These are phyloP conservation scores for Bugula neritina DNA, from an alignment of 2,888 invertebrate species.

Conservation along the genomic window DNA sequence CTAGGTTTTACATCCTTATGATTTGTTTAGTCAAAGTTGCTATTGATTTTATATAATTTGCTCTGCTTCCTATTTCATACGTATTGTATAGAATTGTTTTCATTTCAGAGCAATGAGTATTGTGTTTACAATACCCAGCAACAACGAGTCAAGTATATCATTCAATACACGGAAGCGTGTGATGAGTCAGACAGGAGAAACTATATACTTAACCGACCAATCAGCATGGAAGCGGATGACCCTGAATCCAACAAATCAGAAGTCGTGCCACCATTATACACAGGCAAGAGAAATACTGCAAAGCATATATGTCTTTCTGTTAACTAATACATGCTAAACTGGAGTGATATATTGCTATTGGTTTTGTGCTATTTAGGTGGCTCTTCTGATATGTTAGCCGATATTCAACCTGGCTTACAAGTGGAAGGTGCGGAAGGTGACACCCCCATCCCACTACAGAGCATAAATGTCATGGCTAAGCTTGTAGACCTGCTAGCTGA, in stretches of 20 bases:
- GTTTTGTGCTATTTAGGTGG: no score
- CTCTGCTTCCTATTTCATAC: no score
- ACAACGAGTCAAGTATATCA: constrained; percentile 46
- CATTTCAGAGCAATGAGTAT: constrained; percentile 52
- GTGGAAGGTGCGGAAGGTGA: constrained; percentile 33
- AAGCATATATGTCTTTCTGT: no score
- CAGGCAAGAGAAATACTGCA: no score
- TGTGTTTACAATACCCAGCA: constrained; percentile 46
- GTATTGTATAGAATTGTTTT: no score
- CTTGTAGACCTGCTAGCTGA: constrained; percentile 50
- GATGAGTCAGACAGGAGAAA: constrained; percentile 30
- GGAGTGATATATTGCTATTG: no score
- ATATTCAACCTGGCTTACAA: constrained; percentile 14
- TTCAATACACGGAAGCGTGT: constrained; percentile 43
- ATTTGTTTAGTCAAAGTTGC: no score
- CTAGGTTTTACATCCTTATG: no score
- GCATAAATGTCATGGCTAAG: constrained; percentile 47
- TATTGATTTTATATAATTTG: no score
- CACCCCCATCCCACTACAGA: constrained; percentile 41
- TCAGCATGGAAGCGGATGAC: neutral
- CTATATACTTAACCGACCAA: neutral
- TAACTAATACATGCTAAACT: no score
- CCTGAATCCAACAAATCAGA: neutral
- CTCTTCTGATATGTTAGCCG: neutral
- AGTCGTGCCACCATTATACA: no score